Evolutionary conservation across 2,888 invertebrate species (phyloP).

Genomic region (Euplagia quadripunctaria): DNA sequence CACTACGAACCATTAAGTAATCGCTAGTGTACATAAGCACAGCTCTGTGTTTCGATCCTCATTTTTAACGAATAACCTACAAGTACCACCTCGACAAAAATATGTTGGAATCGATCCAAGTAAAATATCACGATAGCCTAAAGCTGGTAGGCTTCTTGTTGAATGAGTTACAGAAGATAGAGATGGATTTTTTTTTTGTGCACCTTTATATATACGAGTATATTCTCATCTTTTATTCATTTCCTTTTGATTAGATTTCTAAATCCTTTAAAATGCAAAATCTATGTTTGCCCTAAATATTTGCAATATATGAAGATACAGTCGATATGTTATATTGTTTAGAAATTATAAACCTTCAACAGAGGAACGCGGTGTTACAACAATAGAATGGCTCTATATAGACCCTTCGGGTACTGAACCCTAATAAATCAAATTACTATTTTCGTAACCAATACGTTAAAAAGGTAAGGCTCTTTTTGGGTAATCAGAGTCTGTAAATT

Average conservation of each 20-base stretch:
- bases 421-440: neutral
- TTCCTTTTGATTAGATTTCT: neutral
- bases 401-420: neutral
- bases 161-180: neutral
- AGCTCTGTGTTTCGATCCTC: neutral
- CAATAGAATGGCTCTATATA: neutral
- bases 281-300: neutral
- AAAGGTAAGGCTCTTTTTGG: neutral
- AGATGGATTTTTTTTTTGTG: neutral
- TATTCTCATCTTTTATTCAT: neutral
- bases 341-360: neutral
- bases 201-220: neutral
- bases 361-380: neutral
- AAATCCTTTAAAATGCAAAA: neutral
- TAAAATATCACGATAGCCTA: neutral
- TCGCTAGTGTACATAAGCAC: too few relatives aligned
- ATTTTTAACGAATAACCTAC: neutral
- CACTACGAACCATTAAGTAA: too few relatives aligned
- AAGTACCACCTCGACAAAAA: neutral
- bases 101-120: neutral
- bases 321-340: neutral
- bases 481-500: neutral
- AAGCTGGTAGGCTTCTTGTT: neutral
- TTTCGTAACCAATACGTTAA: neutral
- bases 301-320: neutral